phyloP scores from a whole-genome alignment of 37 sponge, comb jelly and placozoan genomes.

The Halichondria panicea region DNA sequence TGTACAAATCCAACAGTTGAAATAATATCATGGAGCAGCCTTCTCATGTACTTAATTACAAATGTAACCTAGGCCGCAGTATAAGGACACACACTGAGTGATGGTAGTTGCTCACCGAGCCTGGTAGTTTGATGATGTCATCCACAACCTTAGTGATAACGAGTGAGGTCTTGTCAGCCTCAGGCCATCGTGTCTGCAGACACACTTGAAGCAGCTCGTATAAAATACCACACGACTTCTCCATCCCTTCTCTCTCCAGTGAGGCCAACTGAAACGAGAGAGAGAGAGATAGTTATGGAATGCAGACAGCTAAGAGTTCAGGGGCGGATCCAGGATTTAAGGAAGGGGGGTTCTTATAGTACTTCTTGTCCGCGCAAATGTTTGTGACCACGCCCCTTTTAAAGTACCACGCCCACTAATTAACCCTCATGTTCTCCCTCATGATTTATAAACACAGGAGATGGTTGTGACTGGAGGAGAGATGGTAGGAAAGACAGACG shows the following conservation, averaged over 20 bases:
- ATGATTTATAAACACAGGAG: too few relatives aligned
- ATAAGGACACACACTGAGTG: neutral
- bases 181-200: slow-evolving; percentile 45
- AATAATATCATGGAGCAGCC: too few relatives aligned
- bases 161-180: slow-evolving; percentile 9
- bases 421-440: too few relatives aligned
- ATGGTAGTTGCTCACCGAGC: neutral
- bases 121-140: neutral
- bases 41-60: too few relatives aligned
- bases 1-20: too few relatives aligned
- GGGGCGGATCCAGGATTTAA: neutral
- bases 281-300: neutral
- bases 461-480: too few relatives aligned
- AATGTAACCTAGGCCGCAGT: neutral
- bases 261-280: neutral
- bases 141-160: slow-evolving; percentile 16
- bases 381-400: too few relatives aligned
- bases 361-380: neutral
- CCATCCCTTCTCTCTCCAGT: slow-evolving; percentile 17
- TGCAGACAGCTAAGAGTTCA: neutral
- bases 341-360: neutral
- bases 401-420: too few relatives aligned
- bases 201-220: slow-evolving; percentile 32
- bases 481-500: too few relatives aligned
- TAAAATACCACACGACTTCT: slow-evolving; percentile 38